Evolutionary conservation across 2,888 invertebrate genomes (phyloP).

Genomic region (Panopea generosa): DNA sequence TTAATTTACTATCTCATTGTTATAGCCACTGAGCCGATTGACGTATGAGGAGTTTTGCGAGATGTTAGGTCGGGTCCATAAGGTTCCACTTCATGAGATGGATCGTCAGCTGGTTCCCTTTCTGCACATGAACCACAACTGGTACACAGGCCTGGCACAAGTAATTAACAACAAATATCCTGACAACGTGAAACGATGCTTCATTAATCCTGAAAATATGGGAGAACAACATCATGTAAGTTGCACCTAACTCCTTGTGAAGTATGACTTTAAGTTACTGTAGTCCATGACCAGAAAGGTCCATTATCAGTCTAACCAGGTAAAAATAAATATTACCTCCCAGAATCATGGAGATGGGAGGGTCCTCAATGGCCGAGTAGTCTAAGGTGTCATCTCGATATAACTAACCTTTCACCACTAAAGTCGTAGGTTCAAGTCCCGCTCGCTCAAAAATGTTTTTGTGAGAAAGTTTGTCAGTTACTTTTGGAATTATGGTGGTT

Average conservation of each 20-base stretch:
- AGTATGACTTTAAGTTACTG: not conserved
- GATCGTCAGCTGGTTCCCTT: conserved; percentile 88
- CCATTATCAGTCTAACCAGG: too few species aligned
- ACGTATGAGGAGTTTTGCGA: conserved; percentile 89
- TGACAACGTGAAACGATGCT: conserved; percentile 87
- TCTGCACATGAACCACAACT: conserved; percentile 88
- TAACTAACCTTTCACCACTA: too few species aligned
- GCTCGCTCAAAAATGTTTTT: too few species aligned
- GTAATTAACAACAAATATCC: conserved; percentile 88
- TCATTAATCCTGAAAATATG: conserved; percentile 88
- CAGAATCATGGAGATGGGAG: too few species aligned
- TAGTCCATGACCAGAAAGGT: not conserved
- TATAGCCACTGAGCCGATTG: conserved; percentile 81
- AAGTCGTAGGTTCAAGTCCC: too few species aligned
- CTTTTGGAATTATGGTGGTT: too few species aligned
- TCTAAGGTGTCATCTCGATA: too few species aligned
- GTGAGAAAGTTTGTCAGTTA: too few species aligned
- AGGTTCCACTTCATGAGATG: conserved; percentile 87
- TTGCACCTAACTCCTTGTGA: not conserved
- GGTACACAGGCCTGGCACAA: conserved; percentile 89
- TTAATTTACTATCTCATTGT: too few species aligned
- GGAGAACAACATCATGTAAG: conserved; percentile 88
- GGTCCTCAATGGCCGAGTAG: too few species aligned
- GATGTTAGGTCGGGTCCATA: conserved; percentile 87
- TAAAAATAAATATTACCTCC: too few species aligned